A percentile compares a stretch with the other conserved stretches of the same genome.
These are phyloP conservation scores for Corapipo altera DNA, from an alignment of 2,113 vertebrate genomes.

Conservation along the genomic window DNA sequence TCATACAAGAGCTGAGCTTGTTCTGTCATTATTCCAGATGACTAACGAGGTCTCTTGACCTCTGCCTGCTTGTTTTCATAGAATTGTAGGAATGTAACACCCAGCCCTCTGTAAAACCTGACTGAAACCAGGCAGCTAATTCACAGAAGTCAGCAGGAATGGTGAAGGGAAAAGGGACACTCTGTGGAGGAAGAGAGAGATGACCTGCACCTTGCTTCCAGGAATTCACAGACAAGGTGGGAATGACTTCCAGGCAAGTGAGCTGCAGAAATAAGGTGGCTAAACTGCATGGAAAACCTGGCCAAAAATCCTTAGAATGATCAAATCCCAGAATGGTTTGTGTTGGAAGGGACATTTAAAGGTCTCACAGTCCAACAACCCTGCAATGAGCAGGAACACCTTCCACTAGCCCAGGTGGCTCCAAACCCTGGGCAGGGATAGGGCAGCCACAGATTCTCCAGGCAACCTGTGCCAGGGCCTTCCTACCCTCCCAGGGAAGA, in stretches of 20 bases:
- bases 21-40: not conserved
- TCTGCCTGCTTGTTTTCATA: not conserved
- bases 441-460: not conserved
- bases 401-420: not conserved
- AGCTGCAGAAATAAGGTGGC: accelerated
- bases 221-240: not conserved
- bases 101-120: not conserved
- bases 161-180: not conserved
- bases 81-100: not conserved
- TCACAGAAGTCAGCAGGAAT: not conserved
- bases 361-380: not conserved
- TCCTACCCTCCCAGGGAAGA: not conserved
- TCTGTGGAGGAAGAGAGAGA: not conserved
- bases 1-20: not conserved
- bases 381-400: not conserved
- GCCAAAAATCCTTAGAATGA: not conserved
- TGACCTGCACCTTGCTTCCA: not conserved
- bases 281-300: not conserved
- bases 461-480: not conserved
- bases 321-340: not conserved
- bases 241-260: not conserved
- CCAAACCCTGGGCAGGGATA: accelerated
- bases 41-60: not conserved
- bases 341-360: not conserved
- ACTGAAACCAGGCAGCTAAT: not conserved